These are phyloP conservation scores for Chloromyia formosa DNA, from an alignment of 2,888 invertebrate genomes.

Conservation along the genomic window DNA sequence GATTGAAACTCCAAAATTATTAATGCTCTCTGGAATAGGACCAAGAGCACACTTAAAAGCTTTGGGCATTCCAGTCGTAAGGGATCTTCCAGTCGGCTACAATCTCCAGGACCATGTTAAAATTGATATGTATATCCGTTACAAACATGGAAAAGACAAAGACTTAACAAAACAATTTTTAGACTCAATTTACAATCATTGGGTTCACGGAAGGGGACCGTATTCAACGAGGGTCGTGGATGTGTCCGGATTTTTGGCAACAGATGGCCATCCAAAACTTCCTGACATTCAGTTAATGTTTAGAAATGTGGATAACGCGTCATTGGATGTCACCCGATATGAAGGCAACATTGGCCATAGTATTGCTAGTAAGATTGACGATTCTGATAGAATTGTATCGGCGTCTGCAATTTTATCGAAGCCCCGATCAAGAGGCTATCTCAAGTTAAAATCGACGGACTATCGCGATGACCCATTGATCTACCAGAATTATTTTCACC, in stretches of 20 bases:
- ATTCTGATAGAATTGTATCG: slow-evolving; percentile 56
- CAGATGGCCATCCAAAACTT: slow-evolving; percentile 56
- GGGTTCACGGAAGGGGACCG: slow-evolving; percentile 55
- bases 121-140: slow-evolving; percentile 57
- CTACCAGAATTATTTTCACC: slow-evolving; percentile 69
- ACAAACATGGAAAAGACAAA: slow-evolving; percentile 40
- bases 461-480: slow-evolving; percentile 69
- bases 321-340: background rate
- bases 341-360: background rate
- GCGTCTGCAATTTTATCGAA: background rate
- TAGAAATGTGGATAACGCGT: background rate
- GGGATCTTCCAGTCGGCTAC: slow-evolving; percentile 68
- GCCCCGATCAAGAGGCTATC: background rate
- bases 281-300: slow-evolving; percentile 64
- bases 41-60: slow-evolving; percentile 51
- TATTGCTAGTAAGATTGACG: background rate
- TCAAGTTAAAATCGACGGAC: slow-evolving; percentile 64
- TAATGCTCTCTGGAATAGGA: slow-evolving; percentile 56
- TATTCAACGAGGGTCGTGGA: slow-evolving; percentile 56
- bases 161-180: slow-evolving; percentile 43
- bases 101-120: slow-evolving; percentile 85
- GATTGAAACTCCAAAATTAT: slow-evolving; percentile 55
- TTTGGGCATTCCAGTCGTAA: slow-evolving; percentile 51
- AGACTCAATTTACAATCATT: slow-evolving; percentile 59
- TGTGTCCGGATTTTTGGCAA: slow-evolving; percentile 66